A percentile compares a stretch with the other conserved stretches of the same genome.
phyloP scores from a whole-genome alignment of 1,140 invertebrate genomes.

The Drosophila asahinai region DNA sequence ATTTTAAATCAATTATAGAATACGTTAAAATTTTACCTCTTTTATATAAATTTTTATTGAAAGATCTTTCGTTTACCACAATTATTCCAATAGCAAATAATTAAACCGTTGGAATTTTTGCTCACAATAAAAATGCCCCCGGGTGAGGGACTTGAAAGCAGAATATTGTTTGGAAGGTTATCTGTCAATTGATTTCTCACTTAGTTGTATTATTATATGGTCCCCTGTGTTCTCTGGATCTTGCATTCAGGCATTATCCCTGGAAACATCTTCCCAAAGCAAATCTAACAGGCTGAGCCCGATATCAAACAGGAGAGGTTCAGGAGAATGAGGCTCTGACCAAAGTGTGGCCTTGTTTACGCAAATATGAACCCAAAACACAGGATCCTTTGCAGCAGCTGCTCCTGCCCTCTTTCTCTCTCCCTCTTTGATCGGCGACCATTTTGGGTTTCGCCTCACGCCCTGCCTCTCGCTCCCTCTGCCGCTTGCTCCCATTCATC shows the following conservation, averaged over 20 bases:
- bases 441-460: slow-evolving; percentile 73
- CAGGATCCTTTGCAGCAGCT: slow-evolving; percentile 36
- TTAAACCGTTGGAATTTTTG: not conserved
- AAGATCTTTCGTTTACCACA: not conserved
- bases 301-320: slow-evolving; percentile 32
- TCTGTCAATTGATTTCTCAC: slow-evolving; percentile 44
- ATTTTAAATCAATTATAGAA: too few relatives aligned
- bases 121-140: not conserved
- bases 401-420: slow-evolving; percentile 5
- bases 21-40: too few relatives aligned
- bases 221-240: slow-evolving; percentile 7
- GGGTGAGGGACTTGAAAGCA: not conserved
- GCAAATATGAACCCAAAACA: slow-evolving; percentile 51
- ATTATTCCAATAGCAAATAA: not conserved
- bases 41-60: too few relatives aligned
- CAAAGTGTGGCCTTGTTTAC: slow-evolving; percentile 63
- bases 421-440: slow-evolving; percentile 42
- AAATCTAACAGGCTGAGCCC: slow-evolving; percentile 33
- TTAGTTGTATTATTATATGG: slow-evolving; percentile 15
- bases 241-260: slow-evolving; percentile 10
- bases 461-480: slow-evolving; percentile 57
- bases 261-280: slow-evolving; percentile 9
- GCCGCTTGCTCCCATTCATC: slow-evolving; percentile 42
- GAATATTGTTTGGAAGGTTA: slow-evolving; percentile 24
- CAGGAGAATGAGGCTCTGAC: slow-evolving; percentile 19